phyloP scores from a whole-genome alignment of 2,888 invertebrate species.

The Drosophila meridionalis region DNA sequence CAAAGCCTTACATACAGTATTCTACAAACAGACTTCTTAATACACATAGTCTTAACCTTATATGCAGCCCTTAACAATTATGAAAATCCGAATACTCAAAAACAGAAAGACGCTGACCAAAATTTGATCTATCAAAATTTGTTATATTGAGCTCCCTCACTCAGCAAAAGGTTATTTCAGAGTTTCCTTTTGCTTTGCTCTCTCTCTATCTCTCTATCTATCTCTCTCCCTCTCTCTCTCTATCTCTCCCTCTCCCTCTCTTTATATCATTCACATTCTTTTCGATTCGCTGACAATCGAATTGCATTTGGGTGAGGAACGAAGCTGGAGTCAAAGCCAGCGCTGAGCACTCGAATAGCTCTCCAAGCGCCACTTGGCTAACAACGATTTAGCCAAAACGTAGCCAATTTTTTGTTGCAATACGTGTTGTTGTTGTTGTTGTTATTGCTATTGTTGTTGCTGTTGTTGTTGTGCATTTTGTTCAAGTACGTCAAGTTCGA shows the following conservation, averaged over 20 bases:
- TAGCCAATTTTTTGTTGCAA: slow-evolving; percentile 63
- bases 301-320: slow-evolving; percentile 1
- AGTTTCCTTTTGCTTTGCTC: background rate
- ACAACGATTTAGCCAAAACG: slow-evolving; percentile 62
- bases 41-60: too few relatives aligned
- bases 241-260: background rate
- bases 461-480: slow-evolving; percentile 72
- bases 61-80: too few relatives aligned
- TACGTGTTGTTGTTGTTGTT: slow-evolving; percentile 25
- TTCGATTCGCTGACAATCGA: background rate
- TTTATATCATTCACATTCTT: background rate
- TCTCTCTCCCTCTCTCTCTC: background rate
- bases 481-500: slow-evolving; percentile 81
- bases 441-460: slow-evolving; percentile 25
- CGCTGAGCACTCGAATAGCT: slow-evolving; percentile 30
- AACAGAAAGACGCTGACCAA: too few relatives aligned
- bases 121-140: background rate
- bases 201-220: background rate
- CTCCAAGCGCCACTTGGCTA: slow-evolving; percentile 53
- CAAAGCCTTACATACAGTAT: too few relatives aligned
- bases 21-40: too few relatives aligned
- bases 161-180: background rate
- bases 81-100: too few relatives aligned
- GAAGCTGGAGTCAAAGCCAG: slow-evolving; percentile 24
- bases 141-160: too few relatives aligned